phyloP scores from a whole-genome alignment of 2,888 invertebrate species.

The Drosophila falleni region DNA sequence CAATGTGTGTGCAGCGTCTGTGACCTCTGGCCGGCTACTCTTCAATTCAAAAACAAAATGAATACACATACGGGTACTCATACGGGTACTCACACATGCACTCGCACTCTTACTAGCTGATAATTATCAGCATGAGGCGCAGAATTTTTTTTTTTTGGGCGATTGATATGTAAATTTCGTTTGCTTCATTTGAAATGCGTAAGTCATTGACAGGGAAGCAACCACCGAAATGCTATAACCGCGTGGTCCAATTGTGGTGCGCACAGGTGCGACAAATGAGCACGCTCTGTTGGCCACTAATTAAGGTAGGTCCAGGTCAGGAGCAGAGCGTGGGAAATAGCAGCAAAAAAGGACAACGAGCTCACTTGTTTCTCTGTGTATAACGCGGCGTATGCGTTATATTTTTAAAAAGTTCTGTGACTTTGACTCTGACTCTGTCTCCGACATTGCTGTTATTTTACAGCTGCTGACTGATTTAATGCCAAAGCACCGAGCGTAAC shows the following conservation, averaged over 20 bases:
- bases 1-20: conserved; percentile 61
- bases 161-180: conserved; percentile 73
- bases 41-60: conserved; percentile 61
- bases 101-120: conserved; percentile 28
- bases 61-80: conserved; percentile 18
- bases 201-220: conserved; percentile 48
- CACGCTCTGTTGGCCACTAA: conserved; percentile 64
- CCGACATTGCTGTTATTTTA: conserved; percentile 64
- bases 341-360: conserved; percentile 18
- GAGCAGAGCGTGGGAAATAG: conserved; percentile 64
- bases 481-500: conserved; percentile 64
- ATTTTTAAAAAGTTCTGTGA: conserved; percentile 9
- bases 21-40: conserved; percentile 68
- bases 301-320: conserved; percentile 57
- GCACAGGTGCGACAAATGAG: conserved; percentile 66
- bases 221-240: conserved; percentile 35
- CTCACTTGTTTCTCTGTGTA: conserved; percentile 2
- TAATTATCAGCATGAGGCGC: conserved; percentile 69
- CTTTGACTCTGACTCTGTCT: conserved; percentile 3
- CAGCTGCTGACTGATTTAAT: conserved; percentile 73
- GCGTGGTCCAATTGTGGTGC: conserved; percentile 22
- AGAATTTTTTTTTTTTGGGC: conserved; percentile 28
- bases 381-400: conserved; percentile 55
- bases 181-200: conserved; percentile 66
- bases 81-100: conserved; percentile 17